Percentiles rank a stretch among this genome's conserved stretches.
phyloP scores from a whole-genome alignment of 1,140 invertebrate species.

The Drosophila cardini region DNA sequence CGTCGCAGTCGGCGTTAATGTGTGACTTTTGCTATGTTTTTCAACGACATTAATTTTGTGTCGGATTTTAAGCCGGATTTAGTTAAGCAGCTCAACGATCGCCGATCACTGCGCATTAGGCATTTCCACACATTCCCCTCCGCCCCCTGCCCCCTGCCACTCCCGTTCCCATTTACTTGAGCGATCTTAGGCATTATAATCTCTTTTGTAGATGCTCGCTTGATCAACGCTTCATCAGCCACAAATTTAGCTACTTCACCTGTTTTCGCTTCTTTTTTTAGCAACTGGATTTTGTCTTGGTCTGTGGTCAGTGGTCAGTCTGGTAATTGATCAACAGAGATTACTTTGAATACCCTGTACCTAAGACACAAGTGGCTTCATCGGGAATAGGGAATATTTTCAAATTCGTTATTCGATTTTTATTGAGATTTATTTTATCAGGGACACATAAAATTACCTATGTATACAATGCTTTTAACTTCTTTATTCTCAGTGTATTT shows the following conservation, averaged over 20 bases:
- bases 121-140: slow-evolving; percentile 25
- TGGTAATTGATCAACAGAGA: slow-evolving; percentile 20
- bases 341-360: slow-evolving; percentile 10
- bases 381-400: no score
- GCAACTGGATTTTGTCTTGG: neutral
- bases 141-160: neutral
- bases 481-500: no score
- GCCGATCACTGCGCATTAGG: slow-evolving; percentile 53
- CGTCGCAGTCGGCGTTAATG: slow-evolving; percentile 73
- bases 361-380: no score
- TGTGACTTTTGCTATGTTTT: slow-evolving; percentile 84
- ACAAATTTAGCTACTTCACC: slow-evolving; percentile 32
- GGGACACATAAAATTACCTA: no score
- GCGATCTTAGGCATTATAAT: slow-evolving; percentile 80
- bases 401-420: no score
- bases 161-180: slow-evolving; percentile 75
- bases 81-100: slow-evolving; percentile 84
- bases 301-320: slow-evolving; percentile 19
- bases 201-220: slow-evolving; percentile 82
- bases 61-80: slow-evolving; percentile 84
- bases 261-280: slow-evolving; percentile 36
- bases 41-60: slow-evolving; percentile 84
- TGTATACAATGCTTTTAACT: no score
- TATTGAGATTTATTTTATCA: no score
- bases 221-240: slow-evolving; percentile 77